Base-by-base conservation (phyloP, 1,140 invertebrate genomes). In the Ips typographus region DNA sequence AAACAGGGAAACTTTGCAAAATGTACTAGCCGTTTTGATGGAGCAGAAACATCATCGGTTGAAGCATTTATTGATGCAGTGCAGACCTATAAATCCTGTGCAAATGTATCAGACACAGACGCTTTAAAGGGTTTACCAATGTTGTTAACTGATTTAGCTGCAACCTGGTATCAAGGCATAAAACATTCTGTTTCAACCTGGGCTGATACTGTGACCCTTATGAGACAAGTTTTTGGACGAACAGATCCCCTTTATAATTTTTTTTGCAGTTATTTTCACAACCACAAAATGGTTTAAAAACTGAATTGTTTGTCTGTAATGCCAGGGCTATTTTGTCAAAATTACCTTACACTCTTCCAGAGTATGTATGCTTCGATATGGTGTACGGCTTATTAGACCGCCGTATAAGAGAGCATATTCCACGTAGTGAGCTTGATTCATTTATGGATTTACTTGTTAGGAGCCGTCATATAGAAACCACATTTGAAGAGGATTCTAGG, bases 261-360 rank as follows among this genome's bases (percentile, higher is more conserved):
- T 65, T 58, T 43, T 8, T 39, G n/a, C 38, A 70, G 43, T 40
- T 70, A 36, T 70, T 70, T 43, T 22, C 39, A 6, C 41, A 65
- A 65, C 51, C 55, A 64, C 39, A 59, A 41, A 7, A 2, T 36
- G 56, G 3, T 22, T 42, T 47, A 55, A 64, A 64, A 43, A 70
- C 68, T 40, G 69, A 71, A 40, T 22, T 70, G n/a, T 70, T 70
- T 64, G 51, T 70, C 39, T 65, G 68, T 42, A 70, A 70, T 38
- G 3, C 39, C n/a, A 47, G 68, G 22, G 7, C 61, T 4, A 64
- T 70, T n/a, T 44, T 70, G 5, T 5, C 68, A 8, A 47, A 65
- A 36, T 38, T 70, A 40, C 40, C n/a, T 55, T 8, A 36, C 37
- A 55, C 8, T n/a, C 36, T 53, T 2, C 2, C n/a, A 44, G 52